phyloP scores from a whole-genome alignment of 1,140 invertebrate species.

The Holotrichia oblita region DNA sequence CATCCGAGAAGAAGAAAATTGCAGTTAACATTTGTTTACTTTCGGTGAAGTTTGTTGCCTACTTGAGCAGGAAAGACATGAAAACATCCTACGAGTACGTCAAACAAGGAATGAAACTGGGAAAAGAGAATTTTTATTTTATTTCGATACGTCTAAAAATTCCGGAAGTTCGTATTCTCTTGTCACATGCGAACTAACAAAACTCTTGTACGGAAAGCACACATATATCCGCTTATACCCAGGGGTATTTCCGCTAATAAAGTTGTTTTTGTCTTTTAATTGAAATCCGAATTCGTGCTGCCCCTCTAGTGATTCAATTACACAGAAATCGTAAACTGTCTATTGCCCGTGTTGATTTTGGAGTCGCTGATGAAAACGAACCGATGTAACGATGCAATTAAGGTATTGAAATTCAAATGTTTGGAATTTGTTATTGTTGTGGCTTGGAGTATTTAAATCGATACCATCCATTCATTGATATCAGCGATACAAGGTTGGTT shows the following conservation, averaged over 20 bases:
- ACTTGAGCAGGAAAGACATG: background rate
- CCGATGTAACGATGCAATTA: background rate
- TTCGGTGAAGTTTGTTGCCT: background rate
- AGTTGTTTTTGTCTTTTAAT: slow-evolving; percentile 34
- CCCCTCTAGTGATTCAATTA: slow-evolving; percentile 10
- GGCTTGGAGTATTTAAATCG: too few species aligned
- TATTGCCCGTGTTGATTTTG: background rate
- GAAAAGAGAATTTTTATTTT: background rate
- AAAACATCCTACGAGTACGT: too few species aligned
- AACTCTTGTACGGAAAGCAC: background rate
- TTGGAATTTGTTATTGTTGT: background rate
- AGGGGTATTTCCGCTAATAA: slow-evolving; percentile 9
- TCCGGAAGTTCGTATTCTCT: background rate
- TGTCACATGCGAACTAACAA: background rate
- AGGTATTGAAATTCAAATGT: background rate
- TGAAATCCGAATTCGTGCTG: slow-evolving; percentile 9
- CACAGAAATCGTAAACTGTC: slow-evolving; percentile 27
- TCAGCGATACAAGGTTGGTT: too few species aligned
- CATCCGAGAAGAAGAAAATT: background rate
- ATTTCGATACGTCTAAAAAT: background rate
- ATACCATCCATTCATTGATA: too few species aligned
- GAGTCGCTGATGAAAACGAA: slow-evolving; percentile 2
- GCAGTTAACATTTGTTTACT: background rate
- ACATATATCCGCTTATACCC: background rate
- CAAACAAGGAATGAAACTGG: too few species aligned